A percentile compares a stretch with the other conserved stretches of the same genome.
Evolutionary conservation across 2,113 vertebrate genomes (phyloP).

Genomic region (Oreochromis niloticus): DNA sequence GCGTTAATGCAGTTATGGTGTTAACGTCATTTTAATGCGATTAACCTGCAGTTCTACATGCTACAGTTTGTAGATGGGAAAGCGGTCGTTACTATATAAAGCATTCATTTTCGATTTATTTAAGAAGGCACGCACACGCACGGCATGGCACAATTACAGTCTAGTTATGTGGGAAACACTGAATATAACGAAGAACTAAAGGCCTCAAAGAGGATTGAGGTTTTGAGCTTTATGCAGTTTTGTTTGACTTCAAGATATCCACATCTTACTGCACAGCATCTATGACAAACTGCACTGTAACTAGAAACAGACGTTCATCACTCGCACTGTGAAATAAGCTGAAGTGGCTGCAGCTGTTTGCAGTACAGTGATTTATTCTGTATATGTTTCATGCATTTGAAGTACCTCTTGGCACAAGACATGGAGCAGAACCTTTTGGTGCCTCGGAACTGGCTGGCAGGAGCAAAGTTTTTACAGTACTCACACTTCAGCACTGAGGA

Average conservation of each 20-base stretch:
- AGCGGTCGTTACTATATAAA: not conserved
- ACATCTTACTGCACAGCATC: not conserved
- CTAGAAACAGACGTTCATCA: not conserved
- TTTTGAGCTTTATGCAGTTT: not conserved
- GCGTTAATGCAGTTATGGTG: too few relatives aligned
- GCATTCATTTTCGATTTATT: not conserved
- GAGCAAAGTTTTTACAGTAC: conserved; percentile 90
- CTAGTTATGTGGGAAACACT: not conserved
- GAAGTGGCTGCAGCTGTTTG: not conserved
- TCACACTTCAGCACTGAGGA: conserved; percentile 86
- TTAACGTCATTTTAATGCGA: too few relatives aligned
- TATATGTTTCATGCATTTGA: conserved; percentile 22
- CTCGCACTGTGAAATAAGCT: not conserved
- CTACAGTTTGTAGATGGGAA: not conserved
- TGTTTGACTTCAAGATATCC: not conserved
- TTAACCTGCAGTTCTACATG: not conserved
- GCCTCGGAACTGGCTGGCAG: conserved; percentile 87
- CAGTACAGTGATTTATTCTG: not conserved
- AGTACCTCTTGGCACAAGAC: conserved; percentile 94
- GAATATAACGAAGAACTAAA: not conserved
- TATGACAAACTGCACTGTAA: not conserved
- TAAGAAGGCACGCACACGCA: not conserved
- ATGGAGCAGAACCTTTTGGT: conserved; percentile 97
- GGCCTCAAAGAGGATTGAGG: not conserved
- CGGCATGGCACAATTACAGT: not conserved